Evolutionary conservation across 2,797 vertebrate genomes (phyloP).

Genomic region (Sitta carolinensis): DNA sequence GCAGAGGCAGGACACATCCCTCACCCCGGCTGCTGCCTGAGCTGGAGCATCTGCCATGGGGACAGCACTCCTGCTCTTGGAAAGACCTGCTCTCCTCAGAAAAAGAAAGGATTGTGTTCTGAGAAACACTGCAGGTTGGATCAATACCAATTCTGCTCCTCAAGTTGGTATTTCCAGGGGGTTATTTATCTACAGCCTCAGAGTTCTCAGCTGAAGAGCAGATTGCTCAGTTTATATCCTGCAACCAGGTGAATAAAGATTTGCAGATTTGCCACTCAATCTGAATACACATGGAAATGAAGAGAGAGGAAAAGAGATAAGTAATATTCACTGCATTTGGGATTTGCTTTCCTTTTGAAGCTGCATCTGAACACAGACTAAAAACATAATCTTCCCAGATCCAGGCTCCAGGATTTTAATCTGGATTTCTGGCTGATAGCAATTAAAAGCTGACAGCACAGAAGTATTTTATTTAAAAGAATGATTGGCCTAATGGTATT

Average conservation of each 20-base stretch:
- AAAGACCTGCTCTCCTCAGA: background rate
- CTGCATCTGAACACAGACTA: background rate
- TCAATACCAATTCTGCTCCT: constrained; percentile 8
- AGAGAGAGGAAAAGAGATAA: background rate
- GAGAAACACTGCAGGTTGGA: background rate
- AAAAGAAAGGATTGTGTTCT: background rate
- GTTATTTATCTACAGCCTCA: background rate
- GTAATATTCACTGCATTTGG: background rate
- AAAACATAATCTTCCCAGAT: constrained; percentile 44
- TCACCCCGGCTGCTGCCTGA: background rate
- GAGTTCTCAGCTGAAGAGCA: background rate
- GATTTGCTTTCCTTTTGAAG: constrained; percentile 54
- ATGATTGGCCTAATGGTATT: constrained; percentile 41
- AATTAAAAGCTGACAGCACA: constrained; percentile 46
- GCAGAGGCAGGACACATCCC: background rate
- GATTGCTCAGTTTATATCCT: background rate
- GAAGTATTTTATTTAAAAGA: constrained; percentile 43
- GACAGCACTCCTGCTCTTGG: background rate
- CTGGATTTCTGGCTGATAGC: constrained; percentile 51
- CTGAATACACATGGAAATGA: background rate
- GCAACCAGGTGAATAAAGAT: constrained; percentile 32
- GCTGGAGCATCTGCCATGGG: background rate
- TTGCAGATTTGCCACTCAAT: constrained; percentile 16
- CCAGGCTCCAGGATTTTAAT: constrained; percentile 48
- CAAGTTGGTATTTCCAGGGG: background rate